Percentiles rank a stretch among this genome's conserved stretches.
Evolutionary conservation across 2,888 invertebrate species (phyloP).

Genomic region (Pammene fasciana): DNA sequence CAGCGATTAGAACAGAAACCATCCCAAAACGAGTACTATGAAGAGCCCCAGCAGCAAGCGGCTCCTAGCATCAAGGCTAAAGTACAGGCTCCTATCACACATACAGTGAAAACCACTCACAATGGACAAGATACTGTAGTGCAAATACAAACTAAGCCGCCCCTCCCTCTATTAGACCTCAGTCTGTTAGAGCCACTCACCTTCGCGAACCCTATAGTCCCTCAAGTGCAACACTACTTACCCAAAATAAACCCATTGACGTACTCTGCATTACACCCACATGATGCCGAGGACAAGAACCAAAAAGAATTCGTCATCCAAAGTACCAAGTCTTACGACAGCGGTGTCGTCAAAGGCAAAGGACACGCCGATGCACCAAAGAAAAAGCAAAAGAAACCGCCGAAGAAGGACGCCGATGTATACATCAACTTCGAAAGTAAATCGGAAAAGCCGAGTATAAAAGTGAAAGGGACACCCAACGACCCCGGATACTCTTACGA

Average conservation of each 20-base stretch:
- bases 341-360: constrained; percentile 54
- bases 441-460: constrained; percentile 56
- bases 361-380: constrained; percentile 54
- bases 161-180: constrained; percentile 69
- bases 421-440: constrained; percentile 55
- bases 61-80: constrained; percentile 22
- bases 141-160: constrained; percentile 66
- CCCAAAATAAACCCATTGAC: constrained; percentile 69
- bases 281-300: constrained; percentile 56
- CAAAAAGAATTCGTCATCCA: constrained; percentile 61
- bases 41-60: constrained; percentile 32
- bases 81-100: constrained; percentile 53
- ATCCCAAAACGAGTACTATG: constrained; percentile 42
- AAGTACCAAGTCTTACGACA: constrained; percentile 65
- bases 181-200: constrained; percentile 73
- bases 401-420: constrained; percentile 52
- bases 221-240: constrained; percentile 77
- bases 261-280: constrained; percentile 63
- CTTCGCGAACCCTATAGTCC: constrained; percentile 75
- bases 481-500: constrained; percentile 71
- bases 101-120: constrained; percentile 63
- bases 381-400: constrained; percentile 59
- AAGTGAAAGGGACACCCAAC: constrained; percentile 56
- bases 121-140: constrained; percentile 70
- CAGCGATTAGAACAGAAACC: constrained; percentile 54